Evolutionary conservation across 2,113 vertebrate genomes (phyloP), one percentile per base, ranked within the genome.

Genomic region (Hypomesus transpacificus): DNA sequence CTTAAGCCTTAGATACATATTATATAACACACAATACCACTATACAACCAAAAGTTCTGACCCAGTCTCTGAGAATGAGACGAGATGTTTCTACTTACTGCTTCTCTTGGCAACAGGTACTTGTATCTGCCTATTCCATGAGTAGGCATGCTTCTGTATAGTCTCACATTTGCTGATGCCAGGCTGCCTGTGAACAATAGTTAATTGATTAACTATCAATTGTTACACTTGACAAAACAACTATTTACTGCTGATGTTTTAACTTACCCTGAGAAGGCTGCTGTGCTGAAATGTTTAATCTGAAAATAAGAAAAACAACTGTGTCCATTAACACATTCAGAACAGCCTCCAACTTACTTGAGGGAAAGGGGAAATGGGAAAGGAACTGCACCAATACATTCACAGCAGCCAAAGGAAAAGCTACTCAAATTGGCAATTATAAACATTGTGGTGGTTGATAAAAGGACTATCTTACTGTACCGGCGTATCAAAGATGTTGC

Each of bases 71-170:
- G 31, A 34, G 31, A 34, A 34, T 7, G 6, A 34, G 31, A 34
- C 31, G 4, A 34, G n/a, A 56, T 20, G 16, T 17, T 56, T 17
- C 54, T 56, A 56, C 92, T 89, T 89, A 97, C 96, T 87, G 82
- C 75, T 65, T 80, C 69, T 14, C 85, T 90, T 17, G 84, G 84
- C 73, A 98, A 74, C 64, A 99, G 87, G 70, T 95, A 77, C 57
- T 80, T 93, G 76, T 90, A 98, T 74, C 69, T 92, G 31, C 96
- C 96, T 16, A 98, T 96, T 0, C 94, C 94, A 14, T 96, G 94
- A 0, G 95, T 93, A 0, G 96, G 94, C 70, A 80, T 91, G 31
- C 90, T 71, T 69, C 14, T 94, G 83, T 96, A 94, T 31, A 90
- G 85, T 53, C 94, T 91, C 8, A 72, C 80, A 70, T 77, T 85